Evolutionary conservation across 2,797 vertebrate genomes (phyloP).

Genomic region (Scyliorhinus canicula): DNA sequence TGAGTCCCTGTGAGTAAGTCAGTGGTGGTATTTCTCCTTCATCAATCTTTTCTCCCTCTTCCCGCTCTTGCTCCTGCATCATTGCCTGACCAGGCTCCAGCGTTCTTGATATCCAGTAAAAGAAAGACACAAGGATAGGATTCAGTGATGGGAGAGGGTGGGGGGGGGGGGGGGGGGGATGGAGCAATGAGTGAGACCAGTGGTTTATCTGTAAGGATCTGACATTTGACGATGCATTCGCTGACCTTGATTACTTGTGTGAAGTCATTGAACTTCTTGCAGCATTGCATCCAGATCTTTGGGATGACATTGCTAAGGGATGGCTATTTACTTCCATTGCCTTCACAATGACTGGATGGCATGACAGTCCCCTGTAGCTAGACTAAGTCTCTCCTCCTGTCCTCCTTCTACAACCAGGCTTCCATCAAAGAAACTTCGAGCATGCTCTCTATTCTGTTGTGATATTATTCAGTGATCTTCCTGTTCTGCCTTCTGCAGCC

Average conservation of each 20-base stretch:
- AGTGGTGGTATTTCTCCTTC: not conserved
- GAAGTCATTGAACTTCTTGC: not conserved
- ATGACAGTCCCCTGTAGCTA: not conserved
- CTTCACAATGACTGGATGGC: not conserved
- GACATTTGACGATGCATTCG: no score
- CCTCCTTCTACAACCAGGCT: not conserved
- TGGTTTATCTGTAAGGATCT: no score
- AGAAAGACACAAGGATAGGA: not conserved
- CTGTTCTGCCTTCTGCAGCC: not conserved
- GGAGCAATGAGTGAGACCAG: no score
- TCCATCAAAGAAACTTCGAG: no score
- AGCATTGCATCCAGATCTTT: not conserved
- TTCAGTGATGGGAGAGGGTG: no score
- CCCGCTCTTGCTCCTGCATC: no score
- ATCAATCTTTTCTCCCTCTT: not conserved
- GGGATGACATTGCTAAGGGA: not conserved
- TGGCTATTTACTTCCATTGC: not conserved
- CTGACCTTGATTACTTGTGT: no score
- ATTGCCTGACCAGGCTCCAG: not conserved
- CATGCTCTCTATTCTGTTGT: no score
- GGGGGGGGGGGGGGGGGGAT: no score
- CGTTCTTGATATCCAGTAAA: not conserved
- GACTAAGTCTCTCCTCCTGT: not conserved
- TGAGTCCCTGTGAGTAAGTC: no score
- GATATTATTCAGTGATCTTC: not conserved